Base-by-base conservation (phyloP, 2,113 vertebrate genomes). In the Reinhardtius hippoglossoides region DNA sequence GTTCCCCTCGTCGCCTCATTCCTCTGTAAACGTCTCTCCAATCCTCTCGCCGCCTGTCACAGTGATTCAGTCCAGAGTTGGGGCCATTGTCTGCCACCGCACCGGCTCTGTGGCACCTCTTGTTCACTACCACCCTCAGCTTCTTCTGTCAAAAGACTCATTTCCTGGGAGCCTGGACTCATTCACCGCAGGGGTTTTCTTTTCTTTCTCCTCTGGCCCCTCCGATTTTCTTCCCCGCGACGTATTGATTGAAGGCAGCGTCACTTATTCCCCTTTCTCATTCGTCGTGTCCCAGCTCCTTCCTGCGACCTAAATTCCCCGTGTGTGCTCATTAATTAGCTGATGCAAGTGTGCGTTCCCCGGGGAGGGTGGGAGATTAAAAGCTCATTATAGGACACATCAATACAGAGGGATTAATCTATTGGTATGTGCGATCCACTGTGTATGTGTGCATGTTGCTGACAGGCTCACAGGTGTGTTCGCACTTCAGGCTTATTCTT, bases 281-380 rank as follows among this genome's bases (percentile, higher is more conserved):
- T 67, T 62, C 55, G 66, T 74, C 15, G 59, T 81, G 18, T 77
- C 73, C 37, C 31, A 50, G 71, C 48, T 69, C 40, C 44, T 52
- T 56, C 68, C 65, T 23, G 18, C 78, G 83, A 88, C 86, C 89
- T 80, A 89, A 77, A 88, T 87, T 65, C 72, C 80, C 71, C 55
- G 9, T 20, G 40, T 63, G 60, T 72, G 70, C 80, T 91, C 87
- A 87, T 90, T 88, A 93, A 92, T 91, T 85, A 89, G 78, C 73
- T 71, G 75, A 86, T 80, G 77, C 59, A 61, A 72, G 81, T 56
- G 65, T 71, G 40, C 31, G 1, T 26, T 6, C 87, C 71, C 55
- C 3, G 5, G 74, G 80, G 86, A 80, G 35, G 31, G 35, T 23
- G 31, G 68, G 58, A 54, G 66, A 75, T 82, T 80, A 75, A 87